Percentiles rank a stretch among this genome's conserved stretches.
Conservation (phyloP, 2,888 invertebrate species). For the Napeogenes sylphis region DNA sequence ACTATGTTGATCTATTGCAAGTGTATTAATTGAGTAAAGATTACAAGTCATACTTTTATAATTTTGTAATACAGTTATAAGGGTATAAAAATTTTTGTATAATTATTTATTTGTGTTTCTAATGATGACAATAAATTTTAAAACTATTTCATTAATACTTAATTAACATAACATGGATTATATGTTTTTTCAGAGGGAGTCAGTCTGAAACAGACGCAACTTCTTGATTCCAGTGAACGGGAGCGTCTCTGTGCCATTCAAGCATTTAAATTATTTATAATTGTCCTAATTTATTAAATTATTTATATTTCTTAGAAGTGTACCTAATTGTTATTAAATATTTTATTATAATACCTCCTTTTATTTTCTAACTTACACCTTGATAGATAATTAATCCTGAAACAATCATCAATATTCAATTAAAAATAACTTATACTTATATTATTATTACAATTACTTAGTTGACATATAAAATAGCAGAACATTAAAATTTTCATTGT, state of each 20-base stretch:
- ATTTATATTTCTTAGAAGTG: slow-evolving; percentile 20
- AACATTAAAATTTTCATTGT: neutral
- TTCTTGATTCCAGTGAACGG: neutral
- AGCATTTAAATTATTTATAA: slow-evolving; percentile 22
- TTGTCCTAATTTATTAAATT: slow-evolving; percentile 22
- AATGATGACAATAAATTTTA: too few relatives aligned
- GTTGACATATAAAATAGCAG: neutral
- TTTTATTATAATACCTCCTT: neutral
- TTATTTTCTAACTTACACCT: neutral
- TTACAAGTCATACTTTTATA: too few relatives aligned
- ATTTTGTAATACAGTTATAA: too few relatives aligned
- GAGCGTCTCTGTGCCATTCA: slow-evolving; percentile 22
- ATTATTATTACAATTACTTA: too few relatives aligned
- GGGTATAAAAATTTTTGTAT: too few relatives aligned
- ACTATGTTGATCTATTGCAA: slow-evolving; percentile 2
- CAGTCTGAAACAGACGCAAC: neutral
- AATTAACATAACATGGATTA: too few relatives aligned
- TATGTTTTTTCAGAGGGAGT: neutral
- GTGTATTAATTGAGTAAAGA: neutral
- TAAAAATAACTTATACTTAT: too few relatives aligned
- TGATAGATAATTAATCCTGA: too few relatives aligned
- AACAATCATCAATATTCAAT: too few relatives aligned
- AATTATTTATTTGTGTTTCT: too few relatives aligned
- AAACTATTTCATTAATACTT: too few relatives aligned
- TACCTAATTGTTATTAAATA: slow-evolving; percentile 11